These are phyloP conservation scores for Neomonachus schauinslandi DNA, from an alignment of 2,113 vertebrate genomes.

Conservation along the genomic window DNA sequence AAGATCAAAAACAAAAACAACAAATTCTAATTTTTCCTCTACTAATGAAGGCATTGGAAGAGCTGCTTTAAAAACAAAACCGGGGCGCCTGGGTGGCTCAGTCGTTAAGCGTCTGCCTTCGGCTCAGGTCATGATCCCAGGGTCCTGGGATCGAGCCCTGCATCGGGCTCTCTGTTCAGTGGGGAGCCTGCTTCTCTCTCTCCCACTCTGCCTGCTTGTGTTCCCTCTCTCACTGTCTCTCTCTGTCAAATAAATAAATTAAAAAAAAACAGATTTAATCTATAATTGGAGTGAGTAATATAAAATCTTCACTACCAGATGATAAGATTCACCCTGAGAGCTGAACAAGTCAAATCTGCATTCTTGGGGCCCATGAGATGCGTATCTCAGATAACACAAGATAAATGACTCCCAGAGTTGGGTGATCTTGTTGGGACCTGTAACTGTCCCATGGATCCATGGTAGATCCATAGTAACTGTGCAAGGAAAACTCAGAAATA, in stretches of 20 bases:
- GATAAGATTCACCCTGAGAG: background rate
- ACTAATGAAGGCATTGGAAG: background rate
- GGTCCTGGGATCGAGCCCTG: too few relatives aligned
- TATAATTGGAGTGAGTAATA: background rate
- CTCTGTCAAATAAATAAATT: too few relatives aligned
- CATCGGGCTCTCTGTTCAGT: too few relatives aligned
- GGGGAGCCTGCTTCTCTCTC: too few relatives aligned
- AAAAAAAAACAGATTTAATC: background rate
- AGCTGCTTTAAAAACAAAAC: background rate
- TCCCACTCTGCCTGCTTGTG: too few relatives aligned
- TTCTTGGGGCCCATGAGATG: background rate
- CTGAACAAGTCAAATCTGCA: background rate
- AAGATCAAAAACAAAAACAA: background rate
- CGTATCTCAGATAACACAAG: background rate
- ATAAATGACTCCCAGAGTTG: background rate
- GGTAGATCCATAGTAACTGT: background rate
- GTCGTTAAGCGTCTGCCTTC: too few relatives aligned
- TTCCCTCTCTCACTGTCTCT: too few relatives aligned
- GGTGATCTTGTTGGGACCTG: background rate
- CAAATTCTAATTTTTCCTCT: background rate
- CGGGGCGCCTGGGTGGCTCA: too few relatives aligned
- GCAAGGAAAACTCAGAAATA: background rate
- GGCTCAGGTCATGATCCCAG: too few relatives aligned
- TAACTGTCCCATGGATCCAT: background rate
- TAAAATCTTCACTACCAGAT: slow-evolving; percentile 1